phyloP scores from a whole-genome alignment of 2,888 invertebrate genomes.

The Acholoe squamosa region DNA sequence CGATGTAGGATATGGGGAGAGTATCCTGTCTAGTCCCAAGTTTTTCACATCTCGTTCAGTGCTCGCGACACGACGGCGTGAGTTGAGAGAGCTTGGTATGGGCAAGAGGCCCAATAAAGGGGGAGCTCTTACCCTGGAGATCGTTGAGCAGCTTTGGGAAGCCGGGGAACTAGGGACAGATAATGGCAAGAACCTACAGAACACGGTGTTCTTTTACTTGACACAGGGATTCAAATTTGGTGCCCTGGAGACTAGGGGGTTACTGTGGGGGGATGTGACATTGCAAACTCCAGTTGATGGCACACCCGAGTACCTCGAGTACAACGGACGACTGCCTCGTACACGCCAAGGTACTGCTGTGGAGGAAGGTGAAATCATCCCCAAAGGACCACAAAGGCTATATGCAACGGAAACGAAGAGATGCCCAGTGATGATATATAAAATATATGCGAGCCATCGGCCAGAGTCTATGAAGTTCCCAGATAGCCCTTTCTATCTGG shows the following conservation, averaged over 20 bases:
- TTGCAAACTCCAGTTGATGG: background rate
- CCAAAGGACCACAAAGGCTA: background rate
- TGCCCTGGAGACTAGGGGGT: background rate
- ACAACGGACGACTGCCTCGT: background rate
- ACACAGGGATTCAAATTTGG: background rate
- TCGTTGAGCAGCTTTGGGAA: background rate
- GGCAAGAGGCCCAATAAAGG: conserved; percentile 30
- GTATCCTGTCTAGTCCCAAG: background rate
- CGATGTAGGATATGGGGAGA: background rate
- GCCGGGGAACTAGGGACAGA: background rate
- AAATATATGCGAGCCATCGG: background rate
- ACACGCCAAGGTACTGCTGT: background rate
- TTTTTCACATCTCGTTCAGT: background rate
- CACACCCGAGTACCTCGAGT: background rate
- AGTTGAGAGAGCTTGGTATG: background rate
- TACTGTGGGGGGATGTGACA: background rate
- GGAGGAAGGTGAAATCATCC: background rate
- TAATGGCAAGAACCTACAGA: background rate
- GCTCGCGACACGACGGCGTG: background rate
- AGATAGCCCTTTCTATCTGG: background rate
- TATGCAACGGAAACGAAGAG: background rate
- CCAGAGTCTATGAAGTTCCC: background rate
- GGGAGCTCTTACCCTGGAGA: background rate
- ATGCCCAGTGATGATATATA: background rate
- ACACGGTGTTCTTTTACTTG: background rate